Evolutionary conservation across 2,888 invertebrate species (phyloP).

Genomic region (Philonicus albiceps): DNA sequence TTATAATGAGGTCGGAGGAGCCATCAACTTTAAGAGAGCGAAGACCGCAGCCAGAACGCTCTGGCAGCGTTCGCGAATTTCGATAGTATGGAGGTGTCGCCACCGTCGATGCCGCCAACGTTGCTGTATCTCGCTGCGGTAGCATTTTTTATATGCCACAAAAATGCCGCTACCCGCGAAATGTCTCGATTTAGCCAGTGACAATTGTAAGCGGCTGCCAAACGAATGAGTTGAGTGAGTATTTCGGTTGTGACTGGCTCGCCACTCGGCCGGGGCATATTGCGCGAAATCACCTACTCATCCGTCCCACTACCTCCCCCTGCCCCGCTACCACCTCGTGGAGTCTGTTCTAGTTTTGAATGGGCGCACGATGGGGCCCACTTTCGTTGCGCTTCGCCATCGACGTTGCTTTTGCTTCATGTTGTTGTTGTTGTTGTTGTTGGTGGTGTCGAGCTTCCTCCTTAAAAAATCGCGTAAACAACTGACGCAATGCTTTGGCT

Average conservation of each 20-base stretch:
- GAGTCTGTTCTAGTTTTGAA: conserved; percentile 32
- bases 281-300: conserved; percentile 45
- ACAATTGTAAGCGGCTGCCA: background rate
- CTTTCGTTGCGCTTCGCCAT: background rate
- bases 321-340: background rate
- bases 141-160: background rate
- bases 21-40: background rate
- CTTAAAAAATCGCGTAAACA: conserved; percentile 42
- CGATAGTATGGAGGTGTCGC: background rate
- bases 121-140: background rate
- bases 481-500: conserved; percentile 44
- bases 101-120: background rate
- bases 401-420: background rate
- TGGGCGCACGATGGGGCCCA: conserved; percentile 23
- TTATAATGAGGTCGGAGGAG: background rate
- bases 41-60: background rate
- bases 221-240: background rate
- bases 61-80: background rate
- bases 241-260: background rate
- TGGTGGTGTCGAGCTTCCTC: background rate
- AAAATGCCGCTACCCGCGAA: background rate
- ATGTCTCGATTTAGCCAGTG: background rate
- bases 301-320: background rate
- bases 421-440: background rate
- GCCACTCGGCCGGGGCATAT: background rate